These are phyloP conservation scores for Leptinotarsa peninsularis DNA, from an alignment of 2,888 invertebrate genomes.

Conservation along the genomic window DNA sequence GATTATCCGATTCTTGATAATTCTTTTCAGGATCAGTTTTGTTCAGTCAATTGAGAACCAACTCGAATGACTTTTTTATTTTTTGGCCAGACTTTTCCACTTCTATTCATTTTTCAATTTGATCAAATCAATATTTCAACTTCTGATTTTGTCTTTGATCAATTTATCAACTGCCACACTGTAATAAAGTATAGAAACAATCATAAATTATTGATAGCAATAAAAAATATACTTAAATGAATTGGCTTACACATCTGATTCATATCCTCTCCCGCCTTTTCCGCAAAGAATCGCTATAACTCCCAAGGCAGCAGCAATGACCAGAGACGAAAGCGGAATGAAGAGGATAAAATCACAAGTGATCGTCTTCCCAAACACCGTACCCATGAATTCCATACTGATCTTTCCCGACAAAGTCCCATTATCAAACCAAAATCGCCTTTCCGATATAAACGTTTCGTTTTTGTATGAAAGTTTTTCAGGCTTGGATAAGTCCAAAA, in stretches of 20 bases:
- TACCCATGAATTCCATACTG: constrained; percentile 25
- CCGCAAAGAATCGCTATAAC: constrained; percentile 42
- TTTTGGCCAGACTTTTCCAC: too few relatives aligned
- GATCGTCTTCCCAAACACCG: constrained; percentile 25
- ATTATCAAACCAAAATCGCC: constrained; percentile 32
- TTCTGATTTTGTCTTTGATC: too few relatives aligned
- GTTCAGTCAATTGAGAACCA: too few relatives aligned
- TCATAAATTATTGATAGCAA: neutral
- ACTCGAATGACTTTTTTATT: too few relatives aligned
- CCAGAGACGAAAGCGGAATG: constrained; percentile 53
- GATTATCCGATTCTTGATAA: too few relatives aligned
- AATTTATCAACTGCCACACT: neutral
- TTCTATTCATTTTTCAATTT: too few relatives aligned
- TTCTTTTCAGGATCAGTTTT: too few relatives aligned
- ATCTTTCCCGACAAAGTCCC: constrained; percentile 29
- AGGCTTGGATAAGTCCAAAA: constrained; percentile 15
- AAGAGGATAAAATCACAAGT: constrained; percentile 55
- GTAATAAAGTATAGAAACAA: neutral
- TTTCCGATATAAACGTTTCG: neutral
- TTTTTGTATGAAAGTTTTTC: neutral
- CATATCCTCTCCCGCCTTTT: constrained; percentile 52
- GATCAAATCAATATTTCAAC: too few relatives aligned
- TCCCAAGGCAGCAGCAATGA: constrained; percentile 53
- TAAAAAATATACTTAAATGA: neutral
- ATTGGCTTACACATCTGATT: constrained; percentile 50